Base-by-base conservation (phyloP, 2,888 invertebrate genomes). In the Tolmerus cingulatus region DNA sequence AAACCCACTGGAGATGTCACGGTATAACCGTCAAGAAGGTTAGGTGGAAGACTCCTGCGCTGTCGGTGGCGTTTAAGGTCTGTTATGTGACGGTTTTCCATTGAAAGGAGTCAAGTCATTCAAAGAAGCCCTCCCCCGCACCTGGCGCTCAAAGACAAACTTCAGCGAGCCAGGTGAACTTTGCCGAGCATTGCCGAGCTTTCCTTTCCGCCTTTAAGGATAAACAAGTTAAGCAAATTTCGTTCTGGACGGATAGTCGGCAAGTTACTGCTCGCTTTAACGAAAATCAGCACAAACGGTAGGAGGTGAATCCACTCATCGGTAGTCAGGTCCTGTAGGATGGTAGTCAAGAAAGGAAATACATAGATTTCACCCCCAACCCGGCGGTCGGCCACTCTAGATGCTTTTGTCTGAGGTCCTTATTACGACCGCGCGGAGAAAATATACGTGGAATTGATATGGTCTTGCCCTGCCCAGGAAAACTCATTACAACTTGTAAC, bases 21-120 rank as follows among this genome's bases (percentile, higher is more conserved):
- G 43, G 78, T 43, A 78, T 78, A 43, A 40, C 40, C 78, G 9
- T 78, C 78, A 40, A 16, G n/a, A 78, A 43, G 23, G 40, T n/a
- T 43, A 79, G 51, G 79, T 79, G 8, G 16, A 79, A 46, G 78
- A 79, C 51, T 79, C 51, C 51, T 27, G 51, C 51, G 79, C 51
- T 79, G 27, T 27, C n/a, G 79, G n/a, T 51, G 79, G 79, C 51
- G 27, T 79, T 79, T 51, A 79, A 46, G 79, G 79, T 79, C 79
- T 79, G 51, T 43, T 78, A 46, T 78, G 78, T 78, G 43, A 77
- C 78, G 78, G 43, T 78, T 78, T 78, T 46, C 27, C 78, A 78
- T 78, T 34, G 43, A 19, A 40, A 78, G 78, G 78, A 78, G 40
- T 79, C 79, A 51, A 79, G 79, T 51, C 79, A 79, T 76, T 37